phyloP scores from a whole-genome alignment of 2,113 vertebrate species.

The Protobothrops flavoviridis region DNA sequence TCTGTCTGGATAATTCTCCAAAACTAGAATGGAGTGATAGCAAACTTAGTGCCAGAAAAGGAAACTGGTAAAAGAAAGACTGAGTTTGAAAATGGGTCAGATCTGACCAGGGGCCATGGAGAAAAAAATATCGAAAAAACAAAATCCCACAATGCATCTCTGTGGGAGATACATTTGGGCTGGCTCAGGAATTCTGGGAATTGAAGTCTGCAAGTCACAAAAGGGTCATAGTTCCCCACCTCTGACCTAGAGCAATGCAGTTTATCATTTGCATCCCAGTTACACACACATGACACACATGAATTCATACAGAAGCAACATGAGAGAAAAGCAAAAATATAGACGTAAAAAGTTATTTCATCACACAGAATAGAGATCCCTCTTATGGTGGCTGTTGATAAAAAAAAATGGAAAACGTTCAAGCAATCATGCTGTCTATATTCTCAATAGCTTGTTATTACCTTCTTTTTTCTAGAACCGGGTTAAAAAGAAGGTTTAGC shows the following conservation, averaged over 20 bases:
- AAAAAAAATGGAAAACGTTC: neutral
- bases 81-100: neutral
- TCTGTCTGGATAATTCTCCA: neutral
- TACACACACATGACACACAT: neutral
- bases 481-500: neutral
- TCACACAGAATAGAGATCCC: neutral
- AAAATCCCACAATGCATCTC: neutral
- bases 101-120: neutral
- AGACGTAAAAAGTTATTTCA: neutral
- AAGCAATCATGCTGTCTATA: neutral
- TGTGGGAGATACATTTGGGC: neutral
- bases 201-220: neutral
- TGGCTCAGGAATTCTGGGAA: neutral
- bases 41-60: neutral
- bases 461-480: neutral
- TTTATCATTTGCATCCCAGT: neutral
- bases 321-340: neutral
- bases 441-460: neutral
- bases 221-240: neutral
- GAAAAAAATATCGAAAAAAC: neutral
- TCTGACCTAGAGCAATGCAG: neutral
- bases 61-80: neutral
- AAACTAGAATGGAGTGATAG: neutral
- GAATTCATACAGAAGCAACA: neutral
- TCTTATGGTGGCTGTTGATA: neutral